phyloP scores from a whole-genome alignment of 2,113 vertebrate genomes.

The Pseudorasbora parva region DNA sequence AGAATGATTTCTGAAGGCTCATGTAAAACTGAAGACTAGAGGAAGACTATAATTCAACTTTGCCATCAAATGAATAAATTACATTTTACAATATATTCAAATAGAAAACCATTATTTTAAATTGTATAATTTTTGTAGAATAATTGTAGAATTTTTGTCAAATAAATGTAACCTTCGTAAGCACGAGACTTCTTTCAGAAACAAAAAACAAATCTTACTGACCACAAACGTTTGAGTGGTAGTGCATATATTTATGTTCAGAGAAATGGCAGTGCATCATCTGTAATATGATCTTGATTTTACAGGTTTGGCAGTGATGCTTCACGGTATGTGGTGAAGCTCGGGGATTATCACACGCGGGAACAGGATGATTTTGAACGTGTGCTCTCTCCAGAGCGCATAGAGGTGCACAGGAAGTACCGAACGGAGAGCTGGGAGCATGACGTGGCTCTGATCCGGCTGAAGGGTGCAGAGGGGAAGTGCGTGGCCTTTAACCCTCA shows the following conservation, averaged over 20 bases:
- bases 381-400: constrained; percentile 75
- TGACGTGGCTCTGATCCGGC: constrained; percentile 84
- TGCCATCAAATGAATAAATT: too few relatives aligned
- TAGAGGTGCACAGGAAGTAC: constrained; percentile 87
- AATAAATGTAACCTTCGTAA: not conserved
- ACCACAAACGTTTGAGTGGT: not conserved
- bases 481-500: constrained; percentile 83
- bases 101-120: not conserved
- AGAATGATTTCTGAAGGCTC: not conserved
- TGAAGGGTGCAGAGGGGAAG: constrained; percentile 80
- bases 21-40: not conserved
- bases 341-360: constrained; percentile 78
- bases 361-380: constrained; percentile 80
- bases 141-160: too few relatives aligned
- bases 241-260: not conserved
- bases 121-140: not conserved
- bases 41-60: too few relatives aligned
- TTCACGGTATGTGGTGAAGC: constrained; percentile 77
- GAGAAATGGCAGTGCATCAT: not conserved
- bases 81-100: not conserved
- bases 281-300: constrained; percentile 48
- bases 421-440: constrained; percentile 84
- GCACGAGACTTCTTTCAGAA: not conserved
- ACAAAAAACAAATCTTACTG: not conserved
- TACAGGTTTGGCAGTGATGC: constrained; percentile 82